These are phyloP conservation scores for Stercorarius parasiticus DNA, from an alignment of 2,113 vertebrate genomes.

Conservation along the genomic window DNA sequence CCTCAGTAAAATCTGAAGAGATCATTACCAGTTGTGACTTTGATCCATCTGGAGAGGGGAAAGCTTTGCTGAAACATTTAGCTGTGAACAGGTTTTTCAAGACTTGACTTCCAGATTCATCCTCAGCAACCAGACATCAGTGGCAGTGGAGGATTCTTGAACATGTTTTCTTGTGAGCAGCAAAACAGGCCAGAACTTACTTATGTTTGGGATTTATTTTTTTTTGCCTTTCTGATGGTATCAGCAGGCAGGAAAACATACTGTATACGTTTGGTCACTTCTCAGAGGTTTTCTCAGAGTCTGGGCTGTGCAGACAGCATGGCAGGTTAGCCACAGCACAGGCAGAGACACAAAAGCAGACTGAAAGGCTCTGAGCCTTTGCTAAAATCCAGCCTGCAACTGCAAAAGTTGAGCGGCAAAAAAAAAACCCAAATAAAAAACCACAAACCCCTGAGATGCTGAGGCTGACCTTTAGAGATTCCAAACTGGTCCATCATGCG, in stretches of 20 bases:
- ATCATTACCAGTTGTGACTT: not conserved
- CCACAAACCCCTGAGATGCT: not conserved
- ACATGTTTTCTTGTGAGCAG: not conserved
- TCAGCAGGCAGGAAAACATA: not conserved
- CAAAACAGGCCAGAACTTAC: not conserved
- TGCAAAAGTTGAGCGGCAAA: not conserved
- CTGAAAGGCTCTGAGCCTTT: not conserved
- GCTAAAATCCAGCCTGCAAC: not conserved
- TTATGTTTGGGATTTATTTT: not conserved
- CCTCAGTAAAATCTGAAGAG: not conserved
- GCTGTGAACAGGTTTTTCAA: not conserved
- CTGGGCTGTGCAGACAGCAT: not conserved
- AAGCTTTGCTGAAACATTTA: not conserved
- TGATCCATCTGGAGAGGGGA: fast-evolving
- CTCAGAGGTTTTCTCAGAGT: not conserved
- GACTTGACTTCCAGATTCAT: not conserved
- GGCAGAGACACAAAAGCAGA: not conserved
- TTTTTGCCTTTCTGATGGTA: not conserved
- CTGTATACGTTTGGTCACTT: not conserved
- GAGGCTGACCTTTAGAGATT: not conserved
- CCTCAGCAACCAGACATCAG: not conserved
- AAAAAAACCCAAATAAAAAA: not conserved
- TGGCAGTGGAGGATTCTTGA: not conserved
- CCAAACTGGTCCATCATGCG: not conserved
- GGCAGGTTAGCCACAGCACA: not conserved